Percentiles rank a stretch among this genome's conserved stretches.
Conservation (phyloP, 1,140 invertebrate species). For the Adelges cooleyi region DNA sequence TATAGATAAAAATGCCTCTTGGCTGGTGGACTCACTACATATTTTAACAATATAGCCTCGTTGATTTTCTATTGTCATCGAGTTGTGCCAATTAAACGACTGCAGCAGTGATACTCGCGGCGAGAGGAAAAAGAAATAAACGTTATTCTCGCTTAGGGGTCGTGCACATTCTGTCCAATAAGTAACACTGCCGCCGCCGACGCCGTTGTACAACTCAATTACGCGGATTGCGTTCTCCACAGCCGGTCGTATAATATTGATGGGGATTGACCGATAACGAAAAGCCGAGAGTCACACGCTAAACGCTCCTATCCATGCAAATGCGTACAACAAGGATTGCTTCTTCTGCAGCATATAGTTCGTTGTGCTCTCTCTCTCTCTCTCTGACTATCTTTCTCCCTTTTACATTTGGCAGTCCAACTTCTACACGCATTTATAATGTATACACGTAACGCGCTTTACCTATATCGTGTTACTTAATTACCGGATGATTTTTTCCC, state of each 20-base stretch:
- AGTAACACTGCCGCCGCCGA: not conserved
- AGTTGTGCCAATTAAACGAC: not conserved
- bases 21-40: too few species aligned
- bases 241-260: conserved; percentile 7
- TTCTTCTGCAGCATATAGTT: not conserved
- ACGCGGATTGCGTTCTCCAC: not conserved
- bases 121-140: not conserved
- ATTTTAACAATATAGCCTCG: too few species aligned
- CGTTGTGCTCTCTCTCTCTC: not conserved
- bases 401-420: not conserved
- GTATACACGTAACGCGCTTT: not conserved
- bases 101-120: not conserved
- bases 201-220: conserved; percentile 10
- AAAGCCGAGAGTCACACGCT: not conserved
- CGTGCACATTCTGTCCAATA: conserved; percentile 17
- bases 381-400: not conserved
- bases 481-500: too few species aligned
- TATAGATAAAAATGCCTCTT: too few species aligned
- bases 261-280: not conserved
- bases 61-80: not conserved
- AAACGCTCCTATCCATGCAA: not conserved
- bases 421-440: not conserved
- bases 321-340: too few species aligned
- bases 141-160: not conserved
- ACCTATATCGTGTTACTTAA: too few species aligned